A percentile compares a stretch with the other conserved stretches of the same genome.
Evolutionary conservation across 2,888 invertebrate genomes (phyloP).

Genomic region (Dinocampus coccinellae): DNA sequence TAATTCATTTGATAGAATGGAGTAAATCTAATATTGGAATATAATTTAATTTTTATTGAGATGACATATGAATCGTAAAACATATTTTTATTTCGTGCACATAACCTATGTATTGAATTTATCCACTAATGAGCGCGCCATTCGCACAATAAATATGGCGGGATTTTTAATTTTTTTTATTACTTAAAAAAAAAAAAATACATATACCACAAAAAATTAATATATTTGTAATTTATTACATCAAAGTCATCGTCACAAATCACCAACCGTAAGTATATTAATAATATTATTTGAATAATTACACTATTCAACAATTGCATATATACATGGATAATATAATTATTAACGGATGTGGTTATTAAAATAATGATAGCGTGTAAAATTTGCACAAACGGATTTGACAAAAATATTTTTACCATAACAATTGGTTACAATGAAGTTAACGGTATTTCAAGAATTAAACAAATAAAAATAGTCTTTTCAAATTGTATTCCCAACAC

Average conservation of each 20-base stretch:
- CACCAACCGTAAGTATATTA: not conserved
- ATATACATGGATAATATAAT: conserved; percentile 11
- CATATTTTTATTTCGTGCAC: not conserved
- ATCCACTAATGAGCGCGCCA: not conserved
- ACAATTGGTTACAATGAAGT: too few species aligned
- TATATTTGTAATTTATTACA: not conserved
- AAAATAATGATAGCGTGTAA: not conserved
- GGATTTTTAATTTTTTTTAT: conserved; percentile 4
- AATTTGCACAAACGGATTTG: too few species aligned
- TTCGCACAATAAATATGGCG: not conserved
- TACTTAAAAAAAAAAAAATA: not conserved
- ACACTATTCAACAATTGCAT: not conserved
- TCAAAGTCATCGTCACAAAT: not conserved
- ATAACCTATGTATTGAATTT: not conserved
- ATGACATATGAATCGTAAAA: not conserved
- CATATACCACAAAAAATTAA: not conserved
- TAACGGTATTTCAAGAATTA: too few species aligned
- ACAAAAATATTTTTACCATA: too few species aligned
- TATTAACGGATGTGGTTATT: conserved; percentile 19
- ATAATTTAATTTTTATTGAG: not conserved
- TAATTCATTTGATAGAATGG: too few species aligned
- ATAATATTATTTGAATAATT: not conserved
- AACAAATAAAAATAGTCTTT: not conserved
- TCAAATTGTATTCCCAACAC: not conserved
- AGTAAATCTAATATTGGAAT: too few species aligned